Evolutionary conservation across 1,140 invertebrate species (phyloP).

Genomic region (Mercenaria mercenaria): DNA sequence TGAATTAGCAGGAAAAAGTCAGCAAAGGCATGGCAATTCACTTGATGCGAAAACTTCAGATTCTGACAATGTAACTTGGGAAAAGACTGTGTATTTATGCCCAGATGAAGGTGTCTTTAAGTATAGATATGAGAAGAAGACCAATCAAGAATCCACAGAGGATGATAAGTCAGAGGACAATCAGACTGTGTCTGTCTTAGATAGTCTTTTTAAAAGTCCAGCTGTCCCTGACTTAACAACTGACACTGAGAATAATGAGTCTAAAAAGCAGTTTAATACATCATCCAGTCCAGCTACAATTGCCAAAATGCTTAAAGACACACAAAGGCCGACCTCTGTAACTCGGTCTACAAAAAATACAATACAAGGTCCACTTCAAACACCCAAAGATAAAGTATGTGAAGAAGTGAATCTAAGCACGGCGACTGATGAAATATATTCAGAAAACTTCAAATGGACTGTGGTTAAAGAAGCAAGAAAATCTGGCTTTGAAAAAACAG

Average conservation of each 20-base stretch:
- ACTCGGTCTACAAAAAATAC: neutral
- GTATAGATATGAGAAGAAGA: constrained; percentile 37
- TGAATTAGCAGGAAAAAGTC: neutral
- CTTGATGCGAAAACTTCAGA: neutral
- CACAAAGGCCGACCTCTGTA: neutral
- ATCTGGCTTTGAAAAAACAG: constrained; percentile 57
- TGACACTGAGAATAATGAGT: neutral
- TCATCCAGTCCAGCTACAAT: neutral
- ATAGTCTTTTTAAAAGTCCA: neutral
- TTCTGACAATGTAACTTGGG: neutral
- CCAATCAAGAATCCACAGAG: neutral
- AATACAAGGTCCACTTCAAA: neutral
- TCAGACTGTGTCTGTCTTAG: neutral
- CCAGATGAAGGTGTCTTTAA: constrained; percentile 48
- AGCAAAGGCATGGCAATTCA: neutral
- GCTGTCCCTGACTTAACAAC: neutral
- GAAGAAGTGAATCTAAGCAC: neutral
- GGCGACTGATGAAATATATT: neutral
- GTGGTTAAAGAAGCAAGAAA: constrained; percentile 54
- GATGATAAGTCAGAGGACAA: neutral
- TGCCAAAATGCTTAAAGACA: neutral
- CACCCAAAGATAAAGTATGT: neutral
- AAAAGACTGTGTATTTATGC: constrained; percentile 54
- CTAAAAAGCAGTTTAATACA: neutral
- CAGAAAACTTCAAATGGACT: constrained; percentile 30